phyloP scores from a whole-genome alignment of 1,140 invertebrate genomes.

The Drusus annulatus region DNA sequence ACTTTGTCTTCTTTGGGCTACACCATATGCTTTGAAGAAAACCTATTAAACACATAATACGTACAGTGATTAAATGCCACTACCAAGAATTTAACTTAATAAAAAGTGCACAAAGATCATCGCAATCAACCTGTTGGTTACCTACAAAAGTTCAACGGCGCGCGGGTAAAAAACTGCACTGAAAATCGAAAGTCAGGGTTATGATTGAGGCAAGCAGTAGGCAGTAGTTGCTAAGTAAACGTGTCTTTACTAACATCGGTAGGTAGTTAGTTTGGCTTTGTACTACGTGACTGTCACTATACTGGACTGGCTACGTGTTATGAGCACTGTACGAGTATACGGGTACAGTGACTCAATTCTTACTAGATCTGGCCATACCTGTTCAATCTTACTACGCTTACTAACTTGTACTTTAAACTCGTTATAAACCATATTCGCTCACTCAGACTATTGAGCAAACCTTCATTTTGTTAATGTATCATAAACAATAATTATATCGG shows the following conservation, averaged over 20 bases:
- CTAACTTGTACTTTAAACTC: background rate
- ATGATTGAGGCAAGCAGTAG: background rate
- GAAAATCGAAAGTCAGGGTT: conserved; percentile 58
- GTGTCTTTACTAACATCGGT: no score
- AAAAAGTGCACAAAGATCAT: background rate
- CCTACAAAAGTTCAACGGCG: conserved; percentile 32
- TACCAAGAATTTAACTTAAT: no score
- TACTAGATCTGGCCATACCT: background rate
- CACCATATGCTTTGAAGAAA: no score
- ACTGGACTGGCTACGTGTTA: background rate
- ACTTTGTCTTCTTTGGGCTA: no score
- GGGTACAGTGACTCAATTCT: background rate
- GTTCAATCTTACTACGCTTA: background rate
- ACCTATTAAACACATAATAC: no score
- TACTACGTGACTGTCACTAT: background rate
- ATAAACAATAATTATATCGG: no score
- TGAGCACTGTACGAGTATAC: background rate
- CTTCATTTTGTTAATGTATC: no score
- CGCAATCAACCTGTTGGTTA: conserved; percentile 13
- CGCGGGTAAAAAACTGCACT: conserved; percentile 33
- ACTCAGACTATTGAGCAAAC: no score
- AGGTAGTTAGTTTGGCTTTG: no score
- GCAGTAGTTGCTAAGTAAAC: background rate
- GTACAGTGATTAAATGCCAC: no score
- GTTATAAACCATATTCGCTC: no score